Base-by-base conservation (phyloP, 2,888 invertebrate species). In the Pheosia gnoma region DNA sequence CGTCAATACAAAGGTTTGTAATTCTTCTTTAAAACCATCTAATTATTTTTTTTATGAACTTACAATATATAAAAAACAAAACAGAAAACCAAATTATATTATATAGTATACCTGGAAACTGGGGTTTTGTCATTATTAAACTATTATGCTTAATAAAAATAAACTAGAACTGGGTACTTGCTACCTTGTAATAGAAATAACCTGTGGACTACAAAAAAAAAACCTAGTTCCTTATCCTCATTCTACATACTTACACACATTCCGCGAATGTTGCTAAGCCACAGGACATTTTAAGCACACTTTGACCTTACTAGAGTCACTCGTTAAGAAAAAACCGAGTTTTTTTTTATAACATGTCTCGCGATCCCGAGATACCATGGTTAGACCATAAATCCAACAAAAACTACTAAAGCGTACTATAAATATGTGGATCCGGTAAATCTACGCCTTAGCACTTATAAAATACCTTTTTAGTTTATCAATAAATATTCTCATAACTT, bases 341-440 rank as follows among this genome's bases (percentile, higher is more conserved):
- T 13, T 57, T 64, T 62, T 58, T 69, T 49, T 43, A n/a, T 59
- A 39, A 51, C 37, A 49, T 63, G 61, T 59, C 57, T 59, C 51
- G 62, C 47, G n/a, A 61, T 54, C 52, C 63, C 61, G 59, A 59
- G 60, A 64, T 65, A 67, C 49, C 65, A 60, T 64, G 25, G 49
- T 47, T 25, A 58, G 63, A 60, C 57, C 59, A 60, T 57, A 72
- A 72, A 64, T 54, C 52, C 59, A 63, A 61, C 38, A 3, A 38
- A 38, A 13, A 39, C 55, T 6, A 55, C 39, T 55, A 25, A 25
- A 25, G 25, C 6, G 39, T 55, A 54, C 54, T 55, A 39, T 55
- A 13, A 39, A 55, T n/a, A 55, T 55, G 11, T 55, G 39, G 3
- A 55, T 55, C 39, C 13, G n/a, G 13, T 39, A 10, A 39, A 55